phyloP scores from a whole-genome alignment of 2,797 vertebrate species.

The Rhodeus uyekii region DNA sequence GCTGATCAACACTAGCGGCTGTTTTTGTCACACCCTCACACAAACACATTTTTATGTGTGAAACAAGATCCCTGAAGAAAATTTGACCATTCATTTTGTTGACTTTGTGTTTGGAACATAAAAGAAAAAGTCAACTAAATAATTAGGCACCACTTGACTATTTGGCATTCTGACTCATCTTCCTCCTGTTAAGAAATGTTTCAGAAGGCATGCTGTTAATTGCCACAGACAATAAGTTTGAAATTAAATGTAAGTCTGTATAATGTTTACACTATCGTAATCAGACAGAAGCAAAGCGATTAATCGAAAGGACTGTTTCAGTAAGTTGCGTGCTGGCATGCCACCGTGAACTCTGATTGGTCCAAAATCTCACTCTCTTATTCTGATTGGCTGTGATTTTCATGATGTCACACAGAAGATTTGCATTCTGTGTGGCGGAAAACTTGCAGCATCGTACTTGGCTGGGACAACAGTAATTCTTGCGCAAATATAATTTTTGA shows the following conservation, averaged over 20 bases:
- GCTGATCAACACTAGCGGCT: constrained; percentile 14
- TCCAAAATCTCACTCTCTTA: not conserved
- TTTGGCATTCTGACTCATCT: not conserved
- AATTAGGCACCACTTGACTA: constrained; percentile 26
- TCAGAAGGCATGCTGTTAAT: not conserved
- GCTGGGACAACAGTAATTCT: not conserved
- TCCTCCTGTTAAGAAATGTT: not conserved
- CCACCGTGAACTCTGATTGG: not conserved
- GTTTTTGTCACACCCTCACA: not conserved
- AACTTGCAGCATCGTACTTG: not conserved
- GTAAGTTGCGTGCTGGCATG: not conserved
- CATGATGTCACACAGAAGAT: not conserved
- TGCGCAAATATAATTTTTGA: not conserved
- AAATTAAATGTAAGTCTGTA: not conserved
- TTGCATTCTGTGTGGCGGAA: not conserved
- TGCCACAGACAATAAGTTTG: not conserved
- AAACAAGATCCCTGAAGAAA: constrained; percentile 6
- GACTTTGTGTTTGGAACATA: not conserved
- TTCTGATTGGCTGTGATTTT: not conserved
- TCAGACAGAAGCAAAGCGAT: not conserved
- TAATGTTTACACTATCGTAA: not conserved
- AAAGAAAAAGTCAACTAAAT: not conserved
- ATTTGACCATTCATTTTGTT: not conserved
- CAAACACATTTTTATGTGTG: not conserved
- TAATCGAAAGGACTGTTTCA: not conserved